Evolutionary conservation across 2,888 invertebrate species (phyloP).

Genomic region (Pollenia angustigena): DNA sequence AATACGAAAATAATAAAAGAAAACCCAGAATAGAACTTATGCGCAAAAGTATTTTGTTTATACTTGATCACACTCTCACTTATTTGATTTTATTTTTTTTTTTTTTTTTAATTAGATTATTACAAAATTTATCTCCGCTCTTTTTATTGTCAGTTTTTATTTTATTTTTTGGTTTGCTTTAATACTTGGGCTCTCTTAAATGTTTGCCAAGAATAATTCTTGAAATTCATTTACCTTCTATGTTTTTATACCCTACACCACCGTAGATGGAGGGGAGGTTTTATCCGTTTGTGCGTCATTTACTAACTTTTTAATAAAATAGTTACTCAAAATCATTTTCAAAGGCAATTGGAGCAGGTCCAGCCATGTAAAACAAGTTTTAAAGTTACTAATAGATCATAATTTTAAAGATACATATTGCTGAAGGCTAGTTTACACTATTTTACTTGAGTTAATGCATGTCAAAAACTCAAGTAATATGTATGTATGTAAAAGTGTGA

Average conservation of each 20-base stretch:
- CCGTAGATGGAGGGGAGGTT: too few relatives aligned
- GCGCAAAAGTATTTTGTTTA: conserved; percentile 64
- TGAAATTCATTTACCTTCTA: conserved; percentile 17
- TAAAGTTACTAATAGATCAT: too few relatives aligned
- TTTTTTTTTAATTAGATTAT: conserved; percentile 6
- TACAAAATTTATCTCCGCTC: conserved; percentile 13
- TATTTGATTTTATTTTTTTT: neutral
- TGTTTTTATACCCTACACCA: neutral
- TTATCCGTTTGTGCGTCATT: too few relatives aligned
- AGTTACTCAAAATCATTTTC: too few relatives aligned
- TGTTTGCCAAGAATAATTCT: neutral
- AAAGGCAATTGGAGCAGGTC: too few relatives aligned
- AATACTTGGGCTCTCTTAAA: conserved; percentile 21
- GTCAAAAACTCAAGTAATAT: too few relatives aligned
- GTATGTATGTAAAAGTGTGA: too few relatives aligned
- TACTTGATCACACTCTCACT: conserved; percentile 38
- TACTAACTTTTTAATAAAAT: too few relatives aligned
- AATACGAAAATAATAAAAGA: conserved; percentile 21
- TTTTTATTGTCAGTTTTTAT: neutral
- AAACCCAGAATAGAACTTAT: conserved; percentile 52
- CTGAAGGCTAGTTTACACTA: too few relatives aligned
- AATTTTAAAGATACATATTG: too few relatives aligned
- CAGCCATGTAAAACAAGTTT: too few relatives aligned
- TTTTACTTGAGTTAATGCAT: too few relatives aligned
- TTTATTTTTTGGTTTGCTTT: neutral